Conservation (phyloP, 2,797 vertebrate species). For the Chelidonichthys spinosus region DNA sequence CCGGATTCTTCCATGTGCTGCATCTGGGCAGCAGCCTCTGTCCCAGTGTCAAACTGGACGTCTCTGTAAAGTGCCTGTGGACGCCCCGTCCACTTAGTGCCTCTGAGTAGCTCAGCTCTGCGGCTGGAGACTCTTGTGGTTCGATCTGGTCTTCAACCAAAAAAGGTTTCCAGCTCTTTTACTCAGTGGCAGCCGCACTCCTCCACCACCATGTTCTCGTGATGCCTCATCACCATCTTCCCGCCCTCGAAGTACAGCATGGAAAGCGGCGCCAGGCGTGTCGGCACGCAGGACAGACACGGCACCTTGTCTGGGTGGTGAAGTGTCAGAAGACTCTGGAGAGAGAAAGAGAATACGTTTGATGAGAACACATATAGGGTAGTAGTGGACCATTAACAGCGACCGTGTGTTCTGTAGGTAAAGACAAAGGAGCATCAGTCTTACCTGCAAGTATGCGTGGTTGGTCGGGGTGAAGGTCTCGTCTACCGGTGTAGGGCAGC, state of each 20-base stretch:
- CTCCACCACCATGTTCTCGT: slow-evolving; percentile 90
- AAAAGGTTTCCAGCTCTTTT: not conserved
- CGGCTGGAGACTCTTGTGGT: slow-evolving; percentile 8
- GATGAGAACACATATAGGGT: slow-evolving; percentile 32
- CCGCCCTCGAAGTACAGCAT: slow-evolving; percentile 91
- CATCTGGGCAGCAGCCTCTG: slow-evolving; percentile 23
- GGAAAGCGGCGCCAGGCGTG: slow-evolving; percentile 86
- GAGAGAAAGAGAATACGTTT: slow-evolving; percentile 13
- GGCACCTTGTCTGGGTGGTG: slow-evolving; percentile 87
- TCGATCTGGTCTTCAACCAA: not conserved
- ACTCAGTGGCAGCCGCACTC: slow-evolving; percentile 91
- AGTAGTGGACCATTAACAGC: not conserved
- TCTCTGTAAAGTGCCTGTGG: slow-evolving; percentile 55
- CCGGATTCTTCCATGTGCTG: not conserved
- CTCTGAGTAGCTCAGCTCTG: slow-evolving; percentile 16
- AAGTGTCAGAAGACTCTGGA: slow-evolving; percentile 88
- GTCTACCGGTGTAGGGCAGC: slow-evolving; percentile 88
- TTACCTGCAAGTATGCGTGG: slow-evolving; percentile 94
- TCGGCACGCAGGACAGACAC: slow-evolving; percentile 86
- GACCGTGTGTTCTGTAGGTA: not conserved
- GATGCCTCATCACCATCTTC: slow-evolving; percentile 85
- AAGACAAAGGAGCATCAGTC: slow-evolving; percentile 9
- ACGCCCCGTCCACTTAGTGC: slow-evolving; percentile 5
- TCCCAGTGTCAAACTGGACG: slow-evolving; percentile 9
- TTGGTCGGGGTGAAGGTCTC: slow-evolving; percentile 90